Conservation (phyloP, 2,888 invertebrate genomes). For the Leucophenga montana region DNA sequence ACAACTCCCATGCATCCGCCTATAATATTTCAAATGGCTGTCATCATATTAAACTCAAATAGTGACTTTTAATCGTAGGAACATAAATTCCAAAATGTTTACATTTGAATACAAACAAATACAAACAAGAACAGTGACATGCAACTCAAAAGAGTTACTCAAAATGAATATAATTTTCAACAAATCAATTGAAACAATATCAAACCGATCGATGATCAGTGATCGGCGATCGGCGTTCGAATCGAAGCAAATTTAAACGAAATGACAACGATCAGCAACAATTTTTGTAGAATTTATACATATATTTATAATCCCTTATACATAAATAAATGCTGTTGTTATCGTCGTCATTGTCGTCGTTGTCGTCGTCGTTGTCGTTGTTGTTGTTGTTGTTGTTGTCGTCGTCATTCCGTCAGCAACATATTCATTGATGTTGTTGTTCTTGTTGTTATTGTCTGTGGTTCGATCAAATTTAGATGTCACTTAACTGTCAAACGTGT, state of each 20-base stretch:
- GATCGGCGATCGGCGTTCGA: constrained; percentile 30
- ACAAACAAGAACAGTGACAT: constrained; percentile 12
- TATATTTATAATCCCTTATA: constrained; percentile 63
- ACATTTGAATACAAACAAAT: constrained; percentile 59
- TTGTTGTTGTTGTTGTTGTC: background rate
- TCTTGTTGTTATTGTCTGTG: constrained; percentile 11
- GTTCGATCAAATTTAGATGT: constrained; percentile 61
- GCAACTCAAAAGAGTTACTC: background rate
- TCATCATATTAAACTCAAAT: background rate
- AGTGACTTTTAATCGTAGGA: background rate
- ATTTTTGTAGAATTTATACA: constrained; percentile 59
- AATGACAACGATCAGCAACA: constrained; percentile 15
- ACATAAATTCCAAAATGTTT: constrained; percentile 39
- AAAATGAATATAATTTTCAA: constrained; percentile 21
- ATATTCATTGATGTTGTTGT: constrained; percentile 3
- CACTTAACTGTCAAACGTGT: constrained; percentile 61
- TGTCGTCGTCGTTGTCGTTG: background rate
- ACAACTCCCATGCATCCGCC: too few species aligned
- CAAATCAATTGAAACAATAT: constrained; percentile 25
- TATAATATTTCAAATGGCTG: background rate
- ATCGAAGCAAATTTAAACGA: constrained; percentile 43
- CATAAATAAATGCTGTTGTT: constrained; percentile 23
- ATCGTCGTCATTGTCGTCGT: too few species aligned
- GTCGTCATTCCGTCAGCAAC: background rate
- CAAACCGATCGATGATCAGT: constrained; percentile 11